Base-by-base conservation (phyloP, 2,113 vertebrate genomes). In the Hippoglossus stenolepis region DNA sequence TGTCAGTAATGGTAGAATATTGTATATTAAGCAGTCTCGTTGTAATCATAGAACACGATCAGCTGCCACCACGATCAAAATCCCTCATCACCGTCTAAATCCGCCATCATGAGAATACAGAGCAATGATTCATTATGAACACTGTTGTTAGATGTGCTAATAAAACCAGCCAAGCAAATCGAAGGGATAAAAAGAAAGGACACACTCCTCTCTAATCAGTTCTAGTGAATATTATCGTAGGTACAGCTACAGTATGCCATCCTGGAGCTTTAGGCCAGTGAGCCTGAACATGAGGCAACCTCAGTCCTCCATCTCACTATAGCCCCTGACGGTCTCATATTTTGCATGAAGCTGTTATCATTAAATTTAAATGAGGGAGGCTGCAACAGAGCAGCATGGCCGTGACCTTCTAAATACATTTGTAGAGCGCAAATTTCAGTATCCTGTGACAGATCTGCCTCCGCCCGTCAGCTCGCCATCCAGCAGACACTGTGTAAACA, bases 321-420 rank as follows among this genome's bases (percentile, higher is more conserved):
- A 77, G 47, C 47, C 82, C 65, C 66, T 70, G 47, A 84, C 82
- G 60, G 82, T 72, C 80, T 91, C 63, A 59, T 73, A 79, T 91
- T 91, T 89, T 73, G 79, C 81, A 90, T 90, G 80, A 92, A 92
- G 81, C 87, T 90, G 86, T 86, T 92, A 82, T 90, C 85, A 92
- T 93, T 85, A 89, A 86, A 93, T 92, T 91, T 90, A 92, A 91
- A 94, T 93, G 91, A 82, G 78, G 65, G 65, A 84, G 86, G 89
- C 78, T 83, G 82, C 87, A 79, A 81, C 87, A 81, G 84, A 85
- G 85, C 87, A 91, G 87, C 68, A 71, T 82, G 86, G 86, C 82
- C 75, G 75, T 92, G 92, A 93, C 91, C 92, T 94, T 91, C 86
- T 89, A 85, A 91, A 90, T 91, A 85, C 88, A 89, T 92, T 90